Percentiles rank a stretch among this genome's conserved stretches.
Conservation (phyloP, 2,113 vertebrate species). For the Nipponia nippon region DNA sequence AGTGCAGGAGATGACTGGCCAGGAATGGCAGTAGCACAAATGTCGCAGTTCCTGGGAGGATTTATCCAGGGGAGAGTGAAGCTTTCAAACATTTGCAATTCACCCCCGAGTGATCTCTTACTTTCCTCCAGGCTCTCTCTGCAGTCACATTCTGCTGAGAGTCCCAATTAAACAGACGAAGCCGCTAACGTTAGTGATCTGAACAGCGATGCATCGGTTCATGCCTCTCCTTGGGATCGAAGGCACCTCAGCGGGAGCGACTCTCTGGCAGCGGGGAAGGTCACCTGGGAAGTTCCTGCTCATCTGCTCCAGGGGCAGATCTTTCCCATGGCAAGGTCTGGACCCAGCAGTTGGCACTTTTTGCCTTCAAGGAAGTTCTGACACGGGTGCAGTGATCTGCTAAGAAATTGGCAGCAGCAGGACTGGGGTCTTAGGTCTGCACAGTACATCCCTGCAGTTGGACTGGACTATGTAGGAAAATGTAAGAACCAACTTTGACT, state of each 20-base stretch:
- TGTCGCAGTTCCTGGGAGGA: neutral
- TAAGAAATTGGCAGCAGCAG: neutral
- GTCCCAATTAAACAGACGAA: neutral
- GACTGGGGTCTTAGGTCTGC: neutral
- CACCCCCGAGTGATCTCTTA: neutral
- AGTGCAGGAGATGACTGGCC: neutral
- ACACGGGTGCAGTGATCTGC: neutral
- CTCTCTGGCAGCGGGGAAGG: neutral
- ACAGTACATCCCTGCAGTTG: neutral
- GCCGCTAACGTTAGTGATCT: neutral
- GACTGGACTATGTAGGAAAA: neutral
- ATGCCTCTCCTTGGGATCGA: neutral
- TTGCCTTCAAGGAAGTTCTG: neutral
- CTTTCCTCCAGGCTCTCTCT: neutral
- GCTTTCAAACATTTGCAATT: neutral
- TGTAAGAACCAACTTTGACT: neutral
- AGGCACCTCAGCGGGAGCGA: neutral
- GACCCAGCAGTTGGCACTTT: neutral
- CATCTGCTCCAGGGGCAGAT: neutral
- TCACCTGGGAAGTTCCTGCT: neutral
- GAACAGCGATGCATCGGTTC: accelerated
- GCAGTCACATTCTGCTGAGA: neutral
- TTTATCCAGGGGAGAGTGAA: neutral
- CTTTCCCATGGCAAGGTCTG: neutral
- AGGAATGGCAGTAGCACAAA: neutral